These are phyloP conservation scores for Scytalopus superciliaris DNA, from an alignment of 2,113 vertebrate species.

Conservation along the genomic window DNA sequence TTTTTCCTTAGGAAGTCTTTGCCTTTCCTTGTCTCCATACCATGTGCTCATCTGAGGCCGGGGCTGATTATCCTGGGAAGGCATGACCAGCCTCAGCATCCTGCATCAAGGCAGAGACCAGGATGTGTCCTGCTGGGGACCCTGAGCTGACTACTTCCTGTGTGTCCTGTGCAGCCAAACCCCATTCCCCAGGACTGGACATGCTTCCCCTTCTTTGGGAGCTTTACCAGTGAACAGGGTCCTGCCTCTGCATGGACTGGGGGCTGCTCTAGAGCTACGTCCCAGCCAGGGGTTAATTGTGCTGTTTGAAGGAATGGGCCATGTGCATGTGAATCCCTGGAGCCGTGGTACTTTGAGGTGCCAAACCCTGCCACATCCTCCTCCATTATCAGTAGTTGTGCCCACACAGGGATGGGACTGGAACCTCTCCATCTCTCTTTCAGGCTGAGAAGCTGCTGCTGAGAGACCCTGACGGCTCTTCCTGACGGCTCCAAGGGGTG, in stretches of 20 bases:
- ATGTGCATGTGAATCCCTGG: not conserved
- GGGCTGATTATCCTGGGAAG: not conserved
- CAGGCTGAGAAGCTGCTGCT: slow-evolving; percentile 59
- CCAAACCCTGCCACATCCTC: not conserved
- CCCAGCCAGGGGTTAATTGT: not conserved
- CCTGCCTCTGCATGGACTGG: not conserved
- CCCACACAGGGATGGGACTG: not conserved
- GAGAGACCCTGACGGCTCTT: slow-evolving; percentile 22
- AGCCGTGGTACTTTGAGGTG: not conserved
- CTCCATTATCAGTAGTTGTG: not conserved
- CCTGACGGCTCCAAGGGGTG: not conserved
- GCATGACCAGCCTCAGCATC: not conserved
- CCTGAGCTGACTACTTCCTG: rapidly evolving
- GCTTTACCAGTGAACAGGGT: not conserved
- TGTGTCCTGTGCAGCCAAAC: not conserved
- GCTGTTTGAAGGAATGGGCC: not conserved
- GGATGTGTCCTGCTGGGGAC: rapidly evolving
- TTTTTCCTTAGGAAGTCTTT: not conserved
- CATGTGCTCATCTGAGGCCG: rapidly evolving
- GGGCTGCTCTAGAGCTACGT: not conserved
- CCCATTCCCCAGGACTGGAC: rapidly evolving
- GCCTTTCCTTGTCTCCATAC: not conserved
- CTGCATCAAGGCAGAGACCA: rapidly evolving
- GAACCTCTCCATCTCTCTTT: slow-evolving; percentile 26
- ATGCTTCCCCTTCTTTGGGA: rapidly evolving